Evolutionary conservation across 2,888 invertebrate genomes (phyloP), one percentile per base, ranked within the genome.

Genomic region (Synergus umbraculus): DNA sequence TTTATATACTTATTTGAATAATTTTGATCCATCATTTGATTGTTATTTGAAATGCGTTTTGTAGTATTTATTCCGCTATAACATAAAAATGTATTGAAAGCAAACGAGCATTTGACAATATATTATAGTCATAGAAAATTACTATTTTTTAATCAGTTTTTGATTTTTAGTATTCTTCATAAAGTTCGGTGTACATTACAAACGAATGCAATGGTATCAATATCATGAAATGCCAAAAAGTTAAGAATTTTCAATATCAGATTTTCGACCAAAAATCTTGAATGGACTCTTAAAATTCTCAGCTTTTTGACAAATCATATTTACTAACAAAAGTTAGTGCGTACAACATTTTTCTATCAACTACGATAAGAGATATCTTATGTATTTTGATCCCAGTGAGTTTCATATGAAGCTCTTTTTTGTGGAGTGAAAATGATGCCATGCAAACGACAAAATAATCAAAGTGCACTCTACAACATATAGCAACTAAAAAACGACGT

Each of bases 341-440:
- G n/a, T 58, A 18, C 58, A 58, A 58, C 18, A 58, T 18, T 58
- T 58, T n/a, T 54, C n/a, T 18, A 58, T 18, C 18, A 18, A 9
- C 18, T 58, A 54, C 7, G n/a, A n/a, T 54, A 18, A 58, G 58
- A 58, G 22, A 63, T 29, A 29, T 63, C 12, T n/a, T 15, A 66
- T 29, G 29, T 29, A 29, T 22, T 77, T 65, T 49, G 46, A 10
- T 66, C 49, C 66, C 64, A 15, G 29, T n/a, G 29, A 63, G 37
- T 76, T 46, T 67, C 18, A 46, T 78, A 78, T 84, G 67, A 80
- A 83, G 80, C 67, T 78, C 69, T 73, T 85, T 84, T 82, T 82
- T 80, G 80, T 83, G 80, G 81, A 83, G 80, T 81, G 79, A 84
- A 87, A 44, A 13, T 69, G 81, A 85, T 86, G 86, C 18, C 9